phyloP scores from a whole-genome alignment of 2,888 invertebrate genomes.

The Diloba caeruleocephala region DNA sequence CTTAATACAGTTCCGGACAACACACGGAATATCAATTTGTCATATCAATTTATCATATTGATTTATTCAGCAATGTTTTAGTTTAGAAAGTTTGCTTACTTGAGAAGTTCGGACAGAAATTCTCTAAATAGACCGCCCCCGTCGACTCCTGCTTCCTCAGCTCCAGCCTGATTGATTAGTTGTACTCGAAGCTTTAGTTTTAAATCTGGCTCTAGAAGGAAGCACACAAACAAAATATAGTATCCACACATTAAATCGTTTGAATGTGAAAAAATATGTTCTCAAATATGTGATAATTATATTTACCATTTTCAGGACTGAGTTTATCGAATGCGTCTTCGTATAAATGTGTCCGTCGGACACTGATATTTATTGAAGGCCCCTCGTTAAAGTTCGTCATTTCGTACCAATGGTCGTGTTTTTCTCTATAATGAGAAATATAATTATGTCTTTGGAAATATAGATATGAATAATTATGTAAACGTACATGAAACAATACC shows the following conservation, averaged over 20 bases:
- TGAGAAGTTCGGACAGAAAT: constrained; percentile 97
- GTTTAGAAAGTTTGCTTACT: constrained; percentile 75
- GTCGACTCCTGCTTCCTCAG: constrained; percentile 98
- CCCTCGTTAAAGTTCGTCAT: constrained; percentile 93
- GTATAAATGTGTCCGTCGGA: constrained; percentile 97
- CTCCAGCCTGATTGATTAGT: constrained; percentile 96
- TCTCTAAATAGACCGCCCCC: constrained; percentile 99
- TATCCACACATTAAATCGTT: too few relatives aligned
- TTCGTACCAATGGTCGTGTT: constrained; percentile 93
- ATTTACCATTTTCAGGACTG: constrained; percentile 95
- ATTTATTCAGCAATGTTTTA: too few relatives aligned
- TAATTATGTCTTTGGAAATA: not conserved
- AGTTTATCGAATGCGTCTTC: constrained; percentile 99
- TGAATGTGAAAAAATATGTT: not conserved
- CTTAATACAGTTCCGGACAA: too few relatives aligned
- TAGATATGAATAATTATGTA: not conserved
- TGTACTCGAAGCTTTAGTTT: constrained; percentile 96
- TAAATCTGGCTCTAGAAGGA: constrained; percentile 93
- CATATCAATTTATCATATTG: too few relatives aligned
- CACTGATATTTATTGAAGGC: constrained; percentile 92
- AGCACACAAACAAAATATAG: too few relatives aligned
- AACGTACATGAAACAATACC: constrained; percentile 58
- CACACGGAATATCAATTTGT: too few relatives aligned
- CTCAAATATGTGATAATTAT: not conserved
- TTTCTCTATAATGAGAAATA: constrained; percentile 83